phyloP scores from a whole-genome alignment of 2,797 vertebrate species.

The Harpagifer antarcticus region DNA sequence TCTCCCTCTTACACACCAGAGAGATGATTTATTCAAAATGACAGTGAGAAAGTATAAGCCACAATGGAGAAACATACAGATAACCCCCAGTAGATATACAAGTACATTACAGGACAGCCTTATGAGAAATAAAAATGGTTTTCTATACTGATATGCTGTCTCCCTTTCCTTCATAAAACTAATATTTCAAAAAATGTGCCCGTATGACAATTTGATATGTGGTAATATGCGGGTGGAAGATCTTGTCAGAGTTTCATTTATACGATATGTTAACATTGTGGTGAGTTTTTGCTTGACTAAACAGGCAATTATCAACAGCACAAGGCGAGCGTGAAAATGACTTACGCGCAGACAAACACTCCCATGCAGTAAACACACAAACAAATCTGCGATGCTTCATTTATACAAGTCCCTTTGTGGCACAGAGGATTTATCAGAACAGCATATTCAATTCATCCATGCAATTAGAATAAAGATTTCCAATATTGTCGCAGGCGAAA shows the following conservation, averaged over 20 bases:
- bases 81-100: constrained; percentile 77
- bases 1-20: constrained; percentile 58
- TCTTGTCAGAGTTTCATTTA: constrained; percentile 71
- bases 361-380: constrained; percentile 59
- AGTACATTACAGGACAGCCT: constrained; percentile 82
- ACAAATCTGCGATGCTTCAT: constrained; percentile 76
- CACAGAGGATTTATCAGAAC: constrained; percentile 76
- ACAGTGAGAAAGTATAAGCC: constrained; percentile 73
- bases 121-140: constrained; percentile 86
- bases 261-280: constrained; percentile 70
- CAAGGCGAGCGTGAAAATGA: constrained; percentile 67
- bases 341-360: constrained; percentile 49
- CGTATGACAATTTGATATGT: constrained; percentile 61
- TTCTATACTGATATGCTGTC: constrained; percentile 82
- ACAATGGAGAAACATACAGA: constrained; percentile 74
- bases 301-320: constrained; percentile 74
- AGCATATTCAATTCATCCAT: constrained; percentile 79
- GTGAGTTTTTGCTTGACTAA: constrained; percentile 72
- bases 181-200: constrained; percentile 61
- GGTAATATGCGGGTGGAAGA: constrained; percentile 62
- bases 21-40: constrained; percentile 63
- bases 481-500: constrained; percentile 75
- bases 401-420: constrained; percentile 75
- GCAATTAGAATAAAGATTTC: constrained; percentile 85
- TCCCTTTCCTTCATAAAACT: constrained; percentile 68